Evolutionary conservation across 1,140 invertebrate species (phyloP), one percentile per base, ranked within the genome.

Genomic region (Pissodes strobi): DNA sequence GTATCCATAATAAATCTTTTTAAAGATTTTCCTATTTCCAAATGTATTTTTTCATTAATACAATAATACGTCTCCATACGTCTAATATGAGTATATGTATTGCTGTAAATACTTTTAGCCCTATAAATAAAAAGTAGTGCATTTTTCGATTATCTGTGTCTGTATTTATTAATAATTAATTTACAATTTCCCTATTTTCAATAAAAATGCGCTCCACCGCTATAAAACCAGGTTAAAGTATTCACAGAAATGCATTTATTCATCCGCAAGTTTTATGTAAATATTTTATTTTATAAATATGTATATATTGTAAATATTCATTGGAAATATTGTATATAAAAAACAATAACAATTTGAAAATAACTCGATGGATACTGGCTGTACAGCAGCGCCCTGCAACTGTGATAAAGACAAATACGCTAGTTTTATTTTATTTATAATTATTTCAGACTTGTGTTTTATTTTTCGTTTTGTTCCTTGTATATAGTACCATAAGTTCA

Each of bases 391-490:
- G 15, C 18, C 18, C 18, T 43, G 39, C 39, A 43, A 43, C 39
- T 43, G 39, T 43, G 39, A 43, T 43, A 43, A 43, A 13, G n/a
- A 43, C 6, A 34, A 43, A 13, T 43, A 43, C 15, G 39, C 39
- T 43, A 43, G 12, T 43, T 43, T 34, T 8, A 34, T 34, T 43
- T 21, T 23, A 21, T 48, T 48, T 48, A 10, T 10, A 22, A 21
- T 48, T 48, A 19, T 19, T 43, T 12, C n/a, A 43, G 3, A 43
- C 39, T 18, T 3, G 1, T 43, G 15, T n/a, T 10, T 48, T 18
- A 43, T 43, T 43, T 15, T 48, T 48, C 15, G n/a, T 43, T 43
- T 43, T 43, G 39, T 43, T 15, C 39, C 8, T 21, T 48, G 45
- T 48, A 48, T 48, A 48, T n/a, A n/a, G n/a, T n/a, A n/a, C n/a